A percentile compares a stretch with the other conserved stretches of the same genome.
These are phyloP conservation scores for Dendronephthya gigantea DNA, from an alignment of 64 coral and sea anemone species.

Conservation along the genomic window DNA sequence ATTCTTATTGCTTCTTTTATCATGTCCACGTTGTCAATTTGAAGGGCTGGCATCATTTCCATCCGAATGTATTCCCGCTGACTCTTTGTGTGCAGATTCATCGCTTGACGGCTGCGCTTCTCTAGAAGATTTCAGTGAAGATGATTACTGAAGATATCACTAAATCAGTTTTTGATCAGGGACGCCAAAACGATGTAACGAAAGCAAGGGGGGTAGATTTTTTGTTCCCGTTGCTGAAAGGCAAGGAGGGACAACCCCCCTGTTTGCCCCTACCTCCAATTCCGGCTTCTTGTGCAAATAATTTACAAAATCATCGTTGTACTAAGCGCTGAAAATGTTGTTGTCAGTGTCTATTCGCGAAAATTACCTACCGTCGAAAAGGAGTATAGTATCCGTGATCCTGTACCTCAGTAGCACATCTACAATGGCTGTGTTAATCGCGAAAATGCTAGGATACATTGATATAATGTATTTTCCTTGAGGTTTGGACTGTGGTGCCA, in stretches of 20 bases:
- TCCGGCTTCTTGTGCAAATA: no score
- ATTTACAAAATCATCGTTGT: no score
- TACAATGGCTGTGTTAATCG: neutral
- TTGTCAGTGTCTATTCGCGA: no score
- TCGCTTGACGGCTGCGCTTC: neutral
- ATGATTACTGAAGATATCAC: neutral
- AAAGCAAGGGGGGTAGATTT: no score
- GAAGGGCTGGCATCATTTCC: neutral
- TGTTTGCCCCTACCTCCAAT: no score
- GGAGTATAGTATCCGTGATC: neutral
- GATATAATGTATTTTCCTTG: neutral
- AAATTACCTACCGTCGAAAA: neutral
- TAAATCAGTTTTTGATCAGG: no score
- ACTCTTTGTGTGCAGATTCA: slow-evolving; percentile 3
- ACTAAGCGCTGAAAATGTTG: no score
- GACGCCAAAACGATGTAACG: no score
- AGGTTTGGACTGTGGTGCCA: neutral
- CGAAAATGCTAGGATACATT: neutral
- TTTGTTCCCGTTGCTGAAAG: no score
- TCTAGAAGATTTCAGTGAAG: neutral
- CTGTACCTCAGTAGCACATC: neutral
- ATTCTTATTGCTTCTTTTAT: neutral
- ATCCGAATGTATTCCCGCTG: neutral
- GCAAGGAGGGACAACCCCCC: no score
- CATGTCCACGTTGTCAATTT: neutral